Evolutionary conservation across 2,113 vertebrate species (phyloP), one percentile per base, ranked within the genome.

Genomic region (Datnioides undecimradiatus): DNA sequence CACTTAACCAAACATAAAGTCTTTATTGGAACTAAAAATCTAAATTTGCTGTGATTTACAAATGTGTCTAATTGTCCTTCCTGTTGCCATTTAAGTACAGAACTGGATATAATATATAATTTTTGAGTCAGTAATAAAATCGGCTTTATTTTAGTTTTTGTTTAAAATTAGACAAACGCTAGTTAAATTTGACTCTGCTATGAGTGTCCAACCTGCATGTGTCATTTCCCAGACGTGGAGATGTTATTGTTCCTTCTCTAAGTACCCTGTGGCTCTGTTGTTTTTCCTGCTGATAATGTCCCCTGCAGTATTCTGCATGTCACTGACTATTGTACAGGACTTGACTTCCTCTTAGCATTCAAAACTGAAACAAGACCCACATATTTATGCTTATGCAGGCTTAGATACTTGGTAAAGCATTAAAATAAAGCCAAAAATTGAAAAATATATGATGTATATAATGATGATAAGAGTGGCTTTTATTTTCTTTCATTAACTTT

Each of bases 231-330:
- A 90, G 90, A 90, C 82, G 79, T 65, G 51, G 81, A 87, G 69
- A 86, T 92, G 88, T 91, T 91, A 87, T 93, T 92, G 87, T 92
- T 89, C 86, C 82, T 86, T 59, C 79, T 79, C 80, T 87, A 88
- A 90, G 88, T 88, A 80, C 83, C 71, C 85, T 46, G 63, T 86
- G 89, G 82, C 90, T 91, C 88, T 93, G 87, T 93, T 93, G 90
- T 91, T 93, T 93, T 93, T 92, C 88, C 91, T 92, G 90, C 90
- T 88, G 90, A 92, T 93, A 92, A 89, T 88, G 84, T 90, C 73
- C 88, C 81, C 78, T 80, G 64, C 75, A 82, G 77, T 41, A 80
- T 84, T 91, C 74, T 82, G 75, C 68, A 14, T 90, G 90, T 91
- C 84, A 71, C 88, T 74, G 85, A 76, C 84, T 73, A 54, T 72